A percentile compares a stretch with the other conserved stretches of the same genome.
Conservation (phyloP, 2,888 invertebrate genomes). For the Lottia scabra region DNA sequence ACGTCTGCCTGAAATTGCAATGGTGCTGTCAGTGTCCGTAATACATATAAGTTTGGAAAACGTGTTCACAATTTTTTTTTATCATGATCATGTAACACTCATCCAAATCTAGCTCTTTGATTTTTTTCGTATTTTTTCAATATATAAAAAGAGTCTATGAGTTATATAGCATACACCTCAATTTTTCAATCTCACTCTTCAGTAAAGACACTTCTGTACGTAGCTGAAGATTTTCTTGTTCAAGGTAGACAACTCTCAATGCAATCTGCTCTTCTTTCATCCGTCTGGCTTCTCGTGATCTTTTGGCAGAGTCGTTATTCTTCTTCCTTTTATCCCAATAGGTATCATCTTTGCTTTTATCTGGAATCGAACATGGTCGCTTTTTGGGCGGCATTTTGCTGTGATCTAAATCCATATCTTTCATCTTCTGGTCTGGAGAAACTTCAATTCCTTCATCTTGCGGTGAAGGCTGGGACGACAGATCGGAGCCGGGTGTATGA, state of each 20-base stretch:
- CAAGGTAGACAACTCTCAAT: slow-evolving; percentile 56
- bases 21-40: no score
- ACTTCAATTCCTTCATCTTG: background rate
- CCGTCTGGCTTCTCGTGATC: slow-evolving; percentile 67
- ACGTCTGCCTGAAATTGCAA: no score
- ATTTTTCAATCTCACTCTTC: slow-evolving; percentile 63
- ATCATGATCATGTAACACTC: background rate
- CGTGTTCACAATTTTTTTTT: no score
- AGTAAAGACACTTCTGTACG: slow-evolving; percentile 63
- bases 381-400: slow-evolving; percentile 54
- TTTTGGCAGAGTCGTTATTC: slow-evolving; percentile 70
- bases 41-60: no score
- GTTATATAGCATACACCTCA: slow-evolving; percentile 62
- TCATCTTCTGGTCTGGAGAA: background rate
- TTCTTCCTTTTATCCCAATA: slow-evolving; percentile 70
- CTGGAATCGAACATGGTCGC: slow-evolving; percentile 47
- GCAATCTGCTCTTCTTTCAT: slow-evolving; percentile 68
- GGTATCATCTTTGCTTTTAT: slow-evolving; percentile 59
- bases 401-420: slow-evolving; percentile 6
- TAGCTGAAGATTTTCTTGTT: slow-evolving; percentile 67
- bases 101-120: background rate
- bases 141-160: slow-evolving; percentile 28
- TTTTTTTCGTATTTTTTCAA: background rate
- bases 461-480: background rate
- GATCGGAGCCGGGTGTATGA: background rate